Percentiles rank a stretch among this genome's conserved stretches.
These are phyloP conservation scores for Furcula furcula DNA, from an alignment of 2,888 invertebrate genomes.

Conservation along the genomic window DNA sequence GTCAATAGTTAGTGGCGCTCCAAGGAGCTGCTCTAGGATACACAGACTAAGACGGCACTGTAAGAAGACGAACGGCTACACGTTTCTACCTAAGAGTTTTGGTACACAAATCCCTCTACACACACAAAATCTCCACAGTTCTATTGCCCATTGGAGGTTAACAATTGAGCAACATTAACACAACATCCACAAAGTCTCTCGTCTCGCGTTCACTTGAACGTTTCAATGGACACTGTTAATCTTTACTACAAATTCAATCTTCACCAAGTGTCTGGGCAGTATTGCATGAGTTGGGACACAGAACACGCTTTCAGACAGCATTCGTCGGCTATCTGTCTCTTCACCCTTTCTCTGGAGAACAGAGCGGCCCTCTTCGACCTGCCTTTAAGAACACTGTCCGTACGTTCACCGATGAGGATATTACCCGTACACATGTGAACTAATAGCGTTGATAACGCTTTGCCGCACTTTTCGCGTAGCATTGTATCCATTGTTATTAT, in stretches of 20 bases:
- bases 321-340: constrained; percentile 53
- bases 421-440: constrained; percentile 53
- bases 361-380: constrained; percentile 52
- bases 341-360: constrained; percentile 44
- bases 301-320: constrained; percentile 61
- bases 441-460: constrained; percentile 45
- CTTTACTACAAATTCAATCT: constrained; percentile 18
- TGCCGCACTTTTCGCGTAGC: constrained; percentile 50
- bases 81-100: too few relatives aligned
- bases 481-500: constrained; percentile 43
- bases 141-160: not conserved
- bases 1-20: too few relatives aligned
- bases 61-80: too few relatives aligned
- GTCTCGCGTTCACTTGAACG: constrained; percentile 18
- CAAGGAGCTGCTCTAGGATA: too few relatives aligned
- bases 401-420: constrained; percentile 38
- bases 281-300: constrained; percentile 56
- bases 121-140: not conserved
- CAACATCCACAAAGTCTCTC: constrained; percentile 1
- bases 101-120: not conserved
- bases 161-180: not conserved
- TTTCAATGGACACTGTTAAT: constrained; percentile 12
- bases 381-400: constrained; percentile 35
- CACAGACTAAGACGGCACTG: too few relatives aligned
- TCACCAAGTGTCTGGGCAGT: constrained; percentile 70